Evolutionary conservation across 2,113 vertebrate genomes (phyloP), one percentile per base, ranked within the genome.

Genomic region (Myotis yumanensis): DNA sequence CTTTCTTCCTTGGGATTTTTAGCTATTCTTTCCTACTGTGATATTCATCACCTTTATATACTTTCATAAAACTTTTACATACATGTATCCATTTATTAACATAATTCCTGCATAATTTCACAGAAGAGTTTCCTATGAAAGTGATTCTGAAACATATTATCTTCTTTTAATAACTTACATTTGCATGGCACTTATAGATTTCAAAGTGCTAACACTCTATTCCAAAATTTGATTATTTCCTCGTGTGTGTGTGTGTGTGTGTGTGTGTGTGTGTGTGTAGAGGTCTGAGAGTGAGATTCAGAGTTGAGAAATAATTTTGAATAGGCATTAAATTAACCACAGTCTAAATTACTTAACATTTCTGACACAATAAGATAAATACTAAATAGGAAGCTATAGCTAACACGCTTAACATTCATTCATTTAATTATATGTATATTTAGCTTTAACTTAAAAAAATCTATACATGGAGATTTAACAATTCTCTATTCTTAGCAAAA

Each of bases 231-330:
- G 18, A 81, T 89, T 30, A 32, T 89, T 76, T 79, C 25, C 11
- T 72, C 57, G 23, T 59, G 57, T 59, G 57, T 59, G 57, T 59
- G 57, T 59, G 54, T 22, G 18, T 57, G 54, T 57, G 54, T 57
- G 54, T 57, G 54, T 57, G 8, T 75, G 64, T 66, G 23, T 51
- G 91, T 84, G 64, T 86, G 9, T 76, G 66, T 77, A 52, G 48
- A 32, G 3, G 4, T 82, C 51, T 71, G 20, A 82, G 2, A 96
- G 28, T 73, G 71, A 73, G 3, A 84, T 35, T 84, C 46, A 43
- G 32, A 81, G 43, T 30, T 43, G 66, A 94, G 57, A 90, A 94
- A 87, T 80, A 90, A 51, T 94, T 96, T 87, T 76, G 43, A 95
- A 76, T 48, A 92, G 57, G 46, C 18, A 71, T 20, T 83, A 57